Evolutionary conservation across 2,113 vertebrate species (phyloP).

Genomic region (Entelurus aequoreus): DNA sequence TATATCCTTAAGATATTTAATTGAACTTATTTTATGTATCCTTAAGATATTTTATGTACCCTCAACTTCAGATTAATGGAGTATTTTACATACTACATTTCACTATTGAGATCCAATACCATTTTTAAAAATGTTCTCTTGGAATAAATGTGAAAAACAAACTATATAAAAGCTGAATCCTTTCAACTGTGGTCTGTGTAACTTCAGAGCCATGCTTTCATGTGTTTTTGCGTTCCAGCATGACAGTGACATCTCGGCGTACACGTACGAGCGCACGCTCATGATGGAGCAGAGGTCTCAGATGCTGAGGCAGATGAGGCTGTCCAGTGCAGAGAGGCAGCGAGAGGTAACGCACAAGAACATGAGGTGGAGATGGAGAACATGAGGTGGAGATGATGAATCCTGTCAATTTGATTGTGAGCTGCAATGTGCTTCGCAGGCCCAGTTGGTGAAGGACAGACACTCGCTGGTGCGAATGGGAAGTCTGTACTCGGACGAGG

Average conservation of each 20-base stretch:
- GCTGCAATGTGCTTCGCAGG: conserved; percentile 63
- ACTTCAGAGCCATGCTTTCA: no score
- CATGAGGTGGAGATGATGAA: not conserved
- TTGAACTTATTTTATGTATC: no score
- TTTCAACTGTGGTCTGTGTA: no score
- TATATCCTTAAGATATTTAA: no score
- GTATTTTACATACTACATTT: no score
- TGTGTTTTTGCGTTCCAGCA: conserved; percentile 67
- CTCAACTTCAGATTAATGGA: no score
- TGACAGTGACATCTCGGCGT: conserved; percentile 95
- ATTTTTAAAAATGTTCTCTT: no score
- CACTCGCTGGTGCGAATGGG: conserved; percentile 88
- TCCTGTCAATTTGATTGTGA: not conserved
- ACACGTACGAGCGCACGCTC: conserved; percentile 93
- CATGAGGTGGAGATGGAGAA: not conserved
- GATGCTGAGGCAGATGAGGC: conserved; percentile 95
- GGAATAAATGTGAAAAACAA: no score
- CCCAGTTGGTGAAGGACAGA: conserved; percentile 94
- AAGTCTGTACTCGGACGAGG: conserved; percentile 89
- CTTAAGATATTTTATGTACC: no score
- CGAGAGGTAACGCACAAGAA: conserved; percentile 77
- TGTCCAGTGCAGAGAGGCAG: conserved; percentile 90
- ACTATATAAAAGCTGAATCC: no score
- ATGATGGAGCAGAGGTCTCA: conserved; percentile 99
- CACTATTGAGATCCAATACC: no score